phyloP scores from a whole-genome alignment of 2,888 invertebrate genomes.

The Clusia tigrina region DNA sequence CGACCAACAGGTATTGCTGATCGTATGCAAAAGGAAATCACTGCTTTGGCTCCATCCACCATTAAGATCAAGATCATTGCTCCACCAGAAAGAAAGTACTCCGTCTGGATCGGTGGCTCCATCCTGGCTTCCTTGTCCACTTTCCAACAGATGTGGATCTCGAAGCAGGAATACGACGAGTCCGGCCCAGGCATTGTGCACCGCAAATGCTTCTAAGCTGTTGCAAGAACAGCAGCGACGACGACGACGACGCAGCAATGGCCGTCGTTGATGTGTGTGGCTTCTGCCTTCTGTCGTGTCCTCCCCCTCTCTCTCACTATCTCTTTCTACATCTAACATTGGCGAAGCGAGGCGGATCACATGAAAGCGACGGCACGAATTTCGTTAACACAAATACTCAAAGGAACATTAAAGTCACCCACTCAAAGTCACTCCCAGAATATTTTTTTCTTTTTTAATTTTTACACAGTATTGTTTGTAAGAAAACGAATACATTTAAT shows the following conservation, averaged over 20 bases:
- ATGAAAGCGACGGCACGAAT: background rate
- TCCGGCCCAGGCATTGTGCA: constrained; percentile 78
- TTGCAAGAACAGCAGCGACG: constrained; percentile 12
- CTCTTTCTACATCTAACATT: constrained; percentile 2
- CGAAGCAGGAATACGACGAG: constrained; percentile 82
- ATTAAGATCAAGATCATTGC: constrained; percentile 96
- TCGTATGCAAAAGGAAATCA: constrained; percentile 90
- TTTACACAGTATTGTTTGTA: constrained; percentile 32
- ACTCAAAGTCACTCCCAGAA: constrained; percentile 33
- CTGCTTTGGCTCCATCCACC: constrained; percentile 86
- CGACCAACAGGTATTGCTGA: constrained; percentile 73
- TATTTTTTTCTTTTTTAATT: constrained; percentile 23
- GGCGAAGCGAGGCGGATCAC: constrained; percentile 8
- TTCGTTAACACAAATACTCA: constrained; percentile 27
- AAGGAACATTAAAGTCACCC: constrained; percentile 42
- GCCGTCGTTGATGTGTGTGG: background rate
- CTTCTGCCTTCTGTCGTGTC: constrained; percentile 7
- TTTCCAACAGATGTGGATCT: constrained; percentile 93
- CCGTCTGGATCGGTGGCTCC: constrained; percentile 87
- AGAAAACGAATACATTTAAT: constrained; percentile 28
- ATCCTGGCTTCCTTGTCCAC: constrained; percentile 87
- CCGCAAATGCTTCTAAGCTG: constrained; percentile 94
- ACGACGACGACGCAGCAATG: constrained; percentile 11
- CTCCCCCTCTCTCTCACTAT: constrained; percentile 13
- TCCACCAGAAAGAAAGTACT: constrained; percentile 89